Conservation (phyloP, 2,113 vertebrate genomes). For the Ibidorhyncha struthersii region DNA sequence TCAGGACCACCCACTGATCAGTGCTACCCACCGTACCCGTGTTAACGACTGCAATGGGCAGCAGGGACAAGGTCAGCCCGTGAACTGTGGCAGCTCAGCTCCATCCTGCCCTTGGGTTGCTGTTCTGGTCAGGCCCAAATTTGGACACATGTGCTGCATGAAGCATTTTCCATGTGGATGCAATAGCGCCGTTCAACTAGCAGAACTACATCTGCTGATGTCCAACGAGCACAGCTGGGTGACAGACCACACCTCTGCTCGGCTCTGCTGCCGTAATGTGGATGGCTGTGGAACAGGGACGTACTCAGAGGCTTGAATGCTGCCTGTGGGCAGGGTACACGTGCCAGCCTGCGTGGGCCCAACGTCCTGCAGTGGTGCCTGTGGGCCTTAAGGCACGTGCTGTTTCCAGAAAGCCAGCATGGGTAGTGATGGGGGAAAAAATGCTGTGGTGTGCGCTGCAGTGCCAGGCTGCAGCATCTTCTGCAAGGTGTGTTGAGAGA, state of each 20-base stretch:
- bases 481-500: not conserved
- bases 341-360: not conserved
- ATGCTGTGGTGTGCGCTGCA: not conserved
- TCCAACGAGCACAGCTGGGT: accelerated
- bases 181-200: not conserved
- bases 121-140: not conserved
- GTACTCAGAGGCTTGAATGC: not conserved
- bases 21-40: accelerated
- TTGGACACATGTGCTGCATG: accelerated
- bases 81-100: accelerated
- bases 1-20: not conserved
- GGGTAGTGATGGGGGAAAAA: not conserved
- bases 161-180: not conserved
- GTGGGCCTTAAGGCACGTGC: not conserved
- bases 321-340: not conserved
- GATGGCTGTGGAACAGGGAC: not conserved
- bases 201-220: not conserved
- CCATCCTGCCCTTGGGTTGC: not conserved
- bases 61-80: accelerated
- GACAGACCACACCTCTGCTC: not conserved
- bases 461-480: not conserved
- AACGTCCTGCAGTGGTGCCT: not conserved
- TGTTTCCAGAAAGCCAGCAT: not conserved
- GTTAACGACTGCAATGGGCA: not conserved
- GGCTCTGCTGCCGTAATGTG: accelerated